phyloP scores from a whole-genome alignment of 2,888 invertebrate genomes.

The Drosophila setosimentum region DNA sequence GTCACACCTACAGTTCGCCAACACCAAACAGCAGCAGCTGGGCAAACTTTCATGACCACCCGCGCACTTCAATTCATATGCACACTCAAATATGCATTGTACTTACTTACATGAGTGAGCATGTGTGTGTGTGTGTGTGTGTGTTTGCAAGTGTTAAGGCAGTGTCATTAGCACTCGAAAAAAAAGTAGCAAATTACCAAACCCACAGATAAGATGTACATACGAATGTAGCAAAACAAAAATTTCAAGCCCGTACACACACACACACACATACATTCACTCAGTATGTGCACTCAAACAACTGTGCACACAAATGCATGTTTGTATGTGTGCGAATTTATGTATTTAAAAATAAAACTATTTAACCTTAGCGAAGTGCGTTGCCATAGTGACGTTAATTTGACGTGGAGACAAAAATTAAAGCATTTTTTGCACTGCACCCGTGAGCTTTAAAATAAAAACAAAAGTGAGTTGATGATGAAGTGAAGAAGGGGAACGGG shows the following conservation, averaged over 20 bases:
- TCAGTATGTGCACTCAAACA: conserved; percentile 1
- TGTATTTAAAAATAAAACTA: conserved; percentile 73
- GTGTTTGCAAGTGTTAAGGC: conserved; percentile 7
- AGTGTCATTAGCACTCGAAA: conserved; percentile 59
- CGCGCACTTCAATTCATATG: conserved; percentile 23
- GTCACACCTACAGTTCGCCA: conserved; percentile 39
- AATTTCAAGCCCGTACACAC: conserved; percentile 6
- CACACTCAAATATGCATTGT: conserved; percentile 1
- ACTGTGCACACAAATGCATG: conserved; percentile 14
- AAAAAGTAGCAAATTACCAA: conserved; percentile 47
- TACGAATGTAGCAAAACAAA: conserved; percentile 24
- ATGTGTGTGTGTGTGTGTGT: conserved; percentile 10
- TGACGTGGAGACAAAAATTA: conserved; percentile 26
- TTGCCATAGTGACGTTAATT: conserved; percentile 66
- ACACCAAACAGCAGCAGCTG: conserved; percentile 20
- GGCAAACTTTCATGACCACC: conserved; percentile 39
- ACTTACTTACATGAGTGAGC: conserved; percentile 7
- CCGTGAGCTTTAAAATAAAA: conserved; percentile 4
- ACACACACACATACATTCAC: neutral
- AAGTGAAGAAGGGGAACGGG: neutral
- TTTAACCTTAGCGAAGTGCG: conserved; percentile 70
- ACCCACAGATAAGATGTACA: conserved; percentile 55
- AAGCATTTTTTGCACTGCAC: conserved; percentile 29
- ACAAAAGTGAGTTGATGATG: neutral
- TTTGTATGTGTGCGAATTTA: conserved; percentile 10